Base-by-base conservation (phyloP, 2,888 invertebrate genomes). In the Amphiduros pacificus region DNA sequence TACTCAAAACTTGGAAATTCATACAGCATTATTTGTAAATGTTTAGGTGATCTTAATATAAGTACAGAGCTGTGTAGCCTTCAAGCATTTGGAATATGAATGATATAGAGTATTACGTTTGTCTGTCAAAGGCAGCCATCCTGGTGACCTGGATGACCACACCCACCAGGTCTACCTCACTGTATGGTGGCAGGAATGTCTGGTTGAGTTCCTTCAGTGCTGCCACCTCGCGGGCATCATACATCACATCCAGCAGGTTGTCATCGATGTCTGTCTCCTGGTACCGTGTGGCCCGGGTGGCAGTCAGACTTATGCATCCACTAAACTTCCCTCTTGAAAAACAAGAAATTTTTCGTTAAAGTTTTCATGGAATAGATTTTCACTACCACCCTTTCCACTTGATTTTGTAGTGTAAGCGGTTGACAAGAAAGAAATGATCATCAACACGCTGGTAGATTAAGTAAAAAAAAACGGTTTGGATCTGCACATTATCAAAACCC, bases 101-200 rank as follows among this genome's bases (percentile, higher is more conserved):
- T 17, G 2, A 51, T 24, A 28, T 28, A 36, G 36, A 36, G 9
- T 28, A 49, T 17, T 55, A 63, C 63, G 61, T 53, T 26, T 40
- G 52, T 41, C 55, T 63, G 31, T 65, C 63, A 51, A 63, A 63
- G 11, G 60, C 52, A 6, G 57, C 28, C 14, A 48, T 32, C 26
- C 32, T 31, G 17, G 62, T 55, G 40, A 88, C 83, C 61, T 84
- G 80, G 27, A 89, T 85, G 41, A 91, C 85, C 2, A 90, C 72
- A 1, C 91, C 92, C 3, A 89, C 86, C 11, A 89, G 87, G 81
- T 92, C 92, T 66, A 91, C 85, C 85, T 92, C 92, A 64, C 87
- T 87, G 74, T 88, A 89, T 11, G 77, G 64, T 3, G 87, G 85
- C 6, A 26, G 11, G 44, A 57, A 63, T 62, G 77, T 55, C 31